Evolutionary conservation across 2,888 invertebrate genomes (phyloP).

Genomic region (Sesamia inferens): DNA sequence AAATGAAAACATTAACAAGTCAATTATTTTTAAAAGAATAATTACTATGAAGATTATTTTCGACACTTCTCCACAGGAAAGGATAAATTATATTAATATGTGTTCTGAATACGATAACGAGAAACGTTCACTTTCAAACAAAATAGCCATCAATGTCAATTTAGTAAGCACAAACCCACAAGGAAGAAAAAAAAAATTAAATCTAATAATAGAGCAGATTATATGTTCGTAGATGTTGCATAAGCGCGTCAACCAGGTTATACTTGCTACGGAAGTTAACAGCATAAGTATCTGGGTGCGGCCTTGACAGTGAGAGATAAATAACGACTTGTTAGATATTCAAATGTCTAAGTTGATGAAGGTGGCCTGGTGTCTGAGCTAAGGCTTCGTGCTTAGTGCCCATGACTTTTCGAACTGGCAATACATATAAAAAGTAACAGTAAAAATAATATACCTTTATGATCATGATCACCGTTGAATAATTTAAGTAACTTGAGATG

Average conservation of each 20-base stretch:
- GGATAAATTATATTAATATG: background rate
- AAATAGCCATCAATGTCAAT: background rate
- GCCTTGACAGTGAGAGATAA: constrained; percentile 65
- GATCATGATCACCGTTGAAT: background rate
- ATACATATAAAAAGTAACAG: too few relatives aligned
- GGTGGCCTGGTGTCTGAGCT: constrained; percentile 32
- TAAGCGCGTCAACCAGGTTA: constrained; percentile 60
- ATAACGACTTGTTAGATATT: constrained; percentile 29
- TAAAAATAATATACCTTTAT: background rate
- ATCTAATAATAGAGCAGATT: constrained; percentile 52
- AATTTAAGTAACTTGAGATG: background rate
- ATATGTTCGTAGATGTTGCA: constrained; percentile 37
- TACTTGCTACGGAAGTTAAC: constrained; percentile 64
- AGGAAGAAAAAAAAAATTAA: constrained; percentile 55
- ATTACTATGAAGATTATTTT: background rate
- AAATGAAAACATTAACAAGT: background rate
- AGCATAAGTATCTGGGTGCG: constrained; percentile 27
- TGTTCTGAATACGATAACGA: too few relatives aligned
- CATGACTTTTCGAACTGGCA: constrained; percentile 18
- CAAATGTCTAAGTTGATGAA: constrained; percentile 29
- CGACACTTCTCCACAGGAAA: background rate
- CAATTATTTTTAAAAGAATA: background rate
- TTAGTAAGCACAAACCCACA: background rate
- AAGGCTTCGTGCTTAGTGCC: constrained; percentile 11
- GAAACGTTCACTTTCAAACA: too few relatives aligned